Conservation (phyloP, 1,140 invertebrate species). For the Papilio machaon region DNA sequence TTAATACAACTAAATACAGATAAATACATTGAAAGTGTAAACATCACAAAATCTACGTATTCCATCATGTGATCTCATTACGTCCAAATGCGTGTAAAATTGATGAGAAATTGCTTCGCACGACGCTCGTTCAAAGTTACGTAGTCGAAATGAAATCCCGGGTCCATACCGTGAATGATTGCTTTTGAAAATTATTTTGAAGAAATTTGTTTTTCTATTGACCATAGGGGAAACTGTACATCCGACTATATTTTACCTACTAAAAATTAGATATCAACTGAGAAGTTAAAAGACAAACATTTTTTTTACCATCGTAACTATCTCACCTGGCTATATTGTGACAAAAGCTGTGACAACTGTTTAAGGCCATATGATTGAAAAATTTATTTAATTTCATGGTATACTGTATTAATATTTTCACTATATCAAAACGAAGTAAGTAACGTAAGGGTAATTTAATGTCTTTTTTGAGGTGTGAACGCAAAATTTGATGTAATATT, state of each 20-base stretch:
- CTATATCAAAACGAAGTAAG: conserved; percentile 38
- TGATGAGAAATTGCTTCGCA: conserved; percentile 70
- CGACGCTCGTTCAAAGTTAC: conserved; percentile 43
- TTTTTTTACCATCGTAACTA: no score
- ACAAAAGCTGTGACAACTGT: no score
- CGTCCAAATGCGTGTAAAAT: conserved; percentile 75
- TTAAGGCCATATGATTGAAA: neutral
- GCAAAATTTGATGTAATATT: conserved; percentile 71
- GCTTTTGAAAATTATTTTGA: no score
- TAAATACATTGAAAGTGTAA: neutral
- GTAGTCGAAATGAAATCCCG: conserved; percentile 42
- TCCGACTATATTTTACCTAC: no score
- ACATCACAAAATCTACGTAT: conserved; percentile 44
- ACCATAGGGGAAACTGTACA: neutral
- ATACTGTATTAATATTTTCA: neutral
- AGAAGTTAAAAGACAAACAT: no score
- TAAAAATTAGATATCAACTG: no score
- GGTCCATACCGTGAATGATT: conserved; percentile 46
- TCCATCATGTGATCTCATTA: conserved; percentile 62
- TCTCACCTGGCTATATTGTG: no score
- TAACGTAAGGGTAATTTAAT: conserved; percentile 52
- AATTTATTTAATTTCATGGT: neutral
- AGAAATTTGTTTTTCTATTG: neutral
- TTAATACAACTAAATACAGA: neutral
- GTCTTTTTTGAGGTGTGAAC: conserved; percentile 73